Evolutionary conservation across 2,888 invertebrate species (phyloP), one percentile per base, ranked within the genome.

Genomic region (Chymomyza caudatula): DNA sequence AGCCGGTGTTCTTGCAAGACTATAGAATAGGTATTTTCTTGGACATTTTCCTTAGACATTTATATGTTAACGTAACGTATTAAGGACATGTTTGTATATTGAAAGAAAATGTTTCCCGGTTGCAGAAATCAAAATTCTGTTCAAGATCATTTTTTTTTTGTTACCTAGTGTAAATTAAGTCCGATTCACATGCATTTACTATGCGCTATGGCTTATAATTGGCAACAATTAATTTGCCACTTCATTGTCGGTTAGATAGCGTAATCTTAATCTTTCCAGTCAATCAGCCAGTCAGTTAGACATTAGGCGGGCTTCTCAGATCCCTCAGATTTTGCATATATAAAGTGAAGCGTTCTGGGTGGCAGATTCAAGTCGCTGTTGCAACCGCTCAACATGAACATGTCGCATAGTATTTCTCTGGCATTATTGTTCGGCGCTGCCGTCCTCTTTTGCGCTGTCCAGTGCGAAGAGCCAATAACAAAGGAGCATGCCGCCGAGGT

Each of bases 401-500:
- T 80, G 80, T 69, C 82, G 65, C 86, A 78, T 63, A 56, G 74
- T 1, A 3, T 74, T 19, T 69, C 56, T 25, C 25, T 74, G 8
- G 29, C 53, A 43, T 19, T 73, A 65, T 6, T 76, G 4, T 49
- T 77, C 4, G 37, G 69, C 44, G 64, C 43, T 3, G 69, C 61
- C 1, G 61, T 63, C 1, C 5, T 19, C 2, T 4, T 56, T 11
- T 42, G 42, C 20, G 17, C 11, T 13, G n/a, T 5, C 43, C 42
- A 79, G 76, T 64, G 68, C 25, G 58, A 69, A 25, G 81, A 77
- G 13, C 29, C 29, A 11, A 2, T 77, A 3, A 77, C 47, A 67
- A 76, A 76, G 67, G 88, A 87, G 13, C 78, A 88, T 66, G 67
- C 76, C 13, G 43, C 72, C 1, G 78, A 77, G 42, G 60, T 75